phyloP scores from a whole-genome alignment of 1,140 invertebrate species.

The Micrasema minimum region DNA sequence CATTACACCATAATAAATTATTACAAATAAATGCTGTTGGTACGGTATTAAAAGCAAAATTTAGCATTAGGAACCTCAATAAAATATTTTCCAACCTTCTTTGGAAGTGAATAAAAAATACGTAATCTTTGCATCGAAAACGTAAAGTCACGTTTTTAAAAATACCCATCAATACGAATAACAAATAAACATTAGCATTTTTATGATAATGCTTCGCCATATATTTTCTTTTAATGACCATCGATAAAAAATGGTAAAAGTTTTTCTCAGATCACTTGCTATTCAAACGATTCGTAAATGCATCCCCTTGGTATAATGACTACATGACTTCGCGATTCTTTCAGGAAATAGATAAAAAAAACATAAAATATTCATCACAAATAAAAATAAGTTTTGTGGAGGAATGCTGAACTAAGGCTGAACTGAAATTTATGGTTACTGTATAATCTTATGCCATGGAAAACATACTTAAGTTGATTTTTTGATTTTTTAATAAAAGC shows the following conservation, averaged over 20 bases:
- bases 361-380: constrained; percentile 24
- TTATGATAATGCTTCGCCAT: constrained; percentile 30
- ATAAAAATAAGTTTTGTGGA: constrained; percentile 6
- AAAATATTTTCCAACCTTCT: no score
- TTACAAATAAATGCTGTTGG: no score
- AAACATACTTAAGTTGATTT: no score
- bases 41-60: no score
- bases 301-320: constrained; percentile 14
- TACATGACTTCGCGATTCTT: constrained; percentile 14
- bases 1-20: no score
- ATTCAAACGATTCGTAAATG: constrained; percentile 34
- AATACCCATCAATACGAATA: constrained; percentile 35
- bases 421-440: no score
- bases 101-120: no score
- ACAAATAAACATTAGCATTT: constrained; percentile 31
- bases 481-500: no score
- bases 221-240: constrained; percentile 31
- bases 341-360: constrained; percentile 5
- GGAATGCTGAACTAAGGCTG: no score
- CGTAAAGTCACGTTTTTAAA: constrained; percentile 26
- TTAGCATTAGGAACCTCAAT: no score
- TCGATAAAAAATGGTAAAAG: constrained; percentile 22
- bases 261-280: constrained; percentile 33
- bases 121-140: background rate
- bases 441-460: no score